Evolutionary conservation across 2,113 vertebrate genomes (phyloP).

Genomic region (Pelecanus crispus): DNA sequence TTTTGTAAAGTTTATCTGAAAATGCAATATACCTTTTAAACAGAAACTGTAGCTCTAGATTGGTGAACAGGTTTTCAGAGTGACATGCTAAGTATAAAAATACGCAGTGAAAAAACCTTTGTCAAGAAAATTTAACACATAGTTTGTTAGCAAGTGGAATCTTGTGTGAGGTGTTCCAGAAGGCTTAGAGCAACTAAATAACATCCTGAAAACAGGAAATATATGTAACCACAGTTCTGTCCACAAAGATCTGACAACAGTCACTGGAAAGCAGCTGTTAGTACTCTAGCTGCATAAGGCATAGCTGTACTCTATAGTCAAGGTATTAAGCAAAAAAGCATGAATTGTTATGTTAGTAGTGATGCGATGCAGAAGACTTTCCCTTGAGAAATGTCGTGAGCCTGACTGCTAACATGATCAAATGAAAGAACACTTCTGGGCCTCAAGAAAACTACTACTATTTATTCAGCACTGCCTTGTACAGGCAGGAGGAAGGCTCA

Average conservation of each 20-base stretch:
- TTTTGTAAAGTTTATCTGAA: not conserved
- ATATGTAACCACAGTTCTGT: not conserved
- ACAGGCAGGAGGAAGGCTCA: not conserved
- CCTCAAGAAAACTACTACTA: not conserved
- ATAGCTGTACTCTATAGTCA: not conserved
- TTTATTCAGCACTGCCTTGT: not conserved
- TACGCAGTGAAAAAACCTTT: not conserved
- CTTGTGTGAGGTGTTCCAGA: not conserved
- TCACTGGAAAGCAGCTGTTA: not conserved
- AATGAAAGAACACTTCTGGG: not conserved
- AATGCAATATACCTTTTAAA: not conserved
- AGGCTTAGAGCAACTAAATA: not conserved
- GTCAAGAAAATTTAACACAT: constrained; percentile 17
- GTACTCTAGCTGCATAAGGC: not conserved
- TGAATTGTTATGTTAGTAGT: not conserved
- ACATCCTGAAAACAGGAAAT: not conserved
- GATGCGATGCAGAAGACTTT: not conserved
- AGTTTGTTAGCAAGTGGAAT: not conserved
- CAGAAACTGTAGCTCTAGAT: not conserved
- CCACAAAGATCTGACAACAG: not conserved
- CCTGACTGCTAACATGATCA: not conserved
- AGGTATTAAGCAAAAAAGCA: not conserved
- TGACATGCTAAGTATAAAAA: not conserved
- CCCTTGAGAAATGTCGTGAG: not conserved
- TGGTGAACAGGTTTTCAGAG: not conserved